These are phyloP conservation scores for Meloidogyne hapla DNA, from an alignment of 1,140 invertebrate species.

Conservation along the genomic window DNA sequence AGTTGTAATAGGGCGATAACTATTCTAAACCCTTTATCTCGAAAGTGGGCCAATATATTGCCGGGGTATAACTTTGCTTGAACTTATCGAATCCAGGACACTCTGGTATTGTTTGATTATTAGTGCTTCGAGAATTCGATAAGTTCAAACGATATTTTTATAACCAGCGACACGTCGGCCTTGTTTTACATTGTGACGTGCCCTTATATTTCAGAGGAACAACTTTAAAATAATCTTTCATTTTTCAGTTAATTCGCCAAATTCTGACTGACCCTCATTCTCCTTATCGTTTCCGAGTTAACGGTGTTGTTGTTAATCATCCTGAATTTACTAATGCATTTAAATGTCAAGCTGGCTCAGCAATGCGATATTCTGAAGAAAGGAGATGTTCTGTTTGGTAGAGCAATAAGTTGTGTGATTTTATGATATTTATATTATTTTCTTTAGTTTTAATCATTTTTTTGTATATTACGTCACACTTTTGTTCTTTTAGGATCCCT, in stretches of 20 bases:
- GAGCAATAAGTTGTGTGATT: neutral
- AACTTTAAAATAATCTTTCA: neutral
- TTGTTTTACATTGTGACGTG: too few relatives aligned
- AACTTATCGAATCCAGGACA: too few relatives aligned
- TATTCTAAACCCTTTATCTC: too few relatives aligned
- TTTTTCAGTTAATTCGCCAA: slow-evolving; percentile 41
- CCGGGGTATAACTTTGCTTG: too few relatives aligned
- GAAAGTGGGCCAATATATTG: too few relatives aligned
- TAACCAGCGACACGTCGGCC: too few relatives aligned
- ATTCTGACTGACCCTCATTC: slow-evolving; percentile 51
- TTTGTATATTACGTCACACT: neutral
- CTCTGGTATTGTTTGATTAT: too few relatives aligned
- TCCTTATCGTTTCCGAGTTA: slow-evolving; percentile 50
- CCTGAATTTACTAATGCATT: slow-evolving; percentile 55
- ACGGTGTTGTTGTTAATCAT: slow-evolving; percentile 53
- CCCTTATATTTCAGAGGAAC: too few relatives aligned
- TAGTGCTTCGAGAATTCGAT: too few relatives aligned
- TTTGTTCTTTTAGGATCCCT: neutral
- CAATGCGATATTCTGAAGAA: slow-evolving; percentile 43
- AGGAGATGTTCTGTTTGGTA: slow-evolving; percentile 48
- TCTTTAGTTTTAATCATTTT: too few relatives aligned
- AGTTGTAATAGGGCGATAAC: neutral
- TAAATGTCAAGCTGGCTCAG: slow-evolving; percentile 41
- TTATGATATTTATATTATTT: too few relatives aligned
- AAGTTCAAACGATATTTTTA: too few relatives aligned